Evolutionary conservation across 2,888 invertebrate genomes (phyloP).

Genomic region (Anthophora plumipes): DNA sequence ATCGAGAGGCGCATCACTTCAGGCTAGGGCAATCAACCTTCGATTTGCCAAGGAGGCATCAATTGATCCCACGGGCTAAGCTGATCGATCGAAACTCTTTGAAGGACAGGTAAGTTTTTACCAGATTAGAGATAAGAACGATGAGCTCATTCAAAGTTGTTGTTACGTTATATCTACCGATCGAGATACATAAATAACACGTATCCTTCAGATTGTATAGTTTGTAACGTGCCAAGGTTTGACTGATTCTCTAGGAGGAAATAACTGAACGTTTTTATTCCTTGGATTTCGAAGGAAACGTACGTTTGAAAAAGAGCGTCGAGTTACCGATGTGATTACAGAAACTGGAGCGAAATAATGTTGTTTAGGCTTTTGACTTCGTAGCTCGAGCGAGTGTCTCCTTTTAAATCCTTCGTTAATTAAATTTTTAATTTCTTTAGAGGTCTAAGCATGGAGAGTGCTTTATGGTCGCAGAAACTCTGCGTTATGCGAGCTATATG

Average conservation of each 20-base stretch:
- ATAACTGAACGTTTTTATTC: too few relatives aligned
- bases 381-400: too few relatives aligned
- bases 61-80: conserved; percentile 92
- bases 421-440: too few relatives aligned
- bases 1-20: conserved; percentile 74
- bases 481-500: too few relatives aligned
- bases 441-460: too few relatives aligned
- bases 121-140: neutral
- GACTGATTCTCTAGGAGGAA: neutral
- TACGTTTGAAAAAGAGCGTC: too few relatives aligned
- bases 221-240: neutral
- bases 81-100: conserved; percentile 91
- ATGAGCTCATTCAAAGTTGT: conserved; percentile 6
- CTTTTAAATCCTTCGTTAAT: too few relatives aligned
- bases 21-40: conserved; percentile 83
- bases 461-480: too few relatives aligned
- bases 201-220: neutral
- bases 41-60: conserved; percentile 89
- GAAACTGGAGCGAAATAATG: too few relatives aligned
- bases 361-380: too few relatives aligned
- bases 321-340: too few relatives aligned
- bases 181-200: conserved; percentile 9
- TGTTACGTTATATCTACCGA: neutral
- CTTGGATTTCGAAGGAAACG: too few relatives aligned
- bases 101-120: conserved; percentile 88